A percentile compares a stretch with the other conserved stretches of the same genome.
Conservation (phyloP, 2,888 invertebrate species). For the Oscheius onirici region DNA sequence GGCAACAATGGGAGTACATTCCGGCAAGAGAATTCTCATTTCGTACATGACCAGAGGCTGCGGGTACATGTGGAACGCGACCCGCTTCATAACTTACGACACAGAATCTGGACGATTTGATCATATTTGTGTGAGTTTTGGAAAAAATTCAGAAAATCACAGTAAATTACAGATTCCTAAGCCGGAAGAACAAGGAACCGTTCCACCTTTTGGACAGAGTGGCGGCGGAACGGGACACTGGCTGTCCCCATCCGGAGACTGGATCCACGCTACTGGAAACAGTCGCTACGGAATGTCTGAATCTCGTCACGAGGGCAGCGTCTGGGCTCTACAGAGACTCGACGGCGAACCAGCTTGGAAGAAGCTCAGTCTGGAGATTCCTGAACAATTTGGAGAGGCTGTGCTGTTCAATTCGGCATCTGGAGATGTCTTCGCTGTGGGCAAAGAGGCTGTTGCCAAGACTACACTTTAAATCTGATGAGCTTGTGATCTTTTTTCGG, state of each 20-base stretch:
- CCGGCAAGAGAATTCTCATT: constrained; percentile 14
- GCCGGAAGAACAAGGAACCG: neutral
- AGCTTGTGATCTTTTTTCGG: constrained; percentile 20
- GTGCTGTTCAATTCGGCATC: neutral
- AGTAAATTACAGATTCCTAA: no score
- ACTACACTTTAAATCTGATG: neutral
- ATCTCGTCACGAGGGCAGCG: neutral
- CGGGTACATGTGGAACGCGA: constrained; percentile 11
- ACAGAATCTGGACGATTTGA: constrained; percentile 10
- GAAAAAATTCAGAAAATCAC: neutral
- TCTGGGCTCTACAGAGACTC: constrained; percentile 20
- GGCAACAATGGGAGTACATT: neutral
- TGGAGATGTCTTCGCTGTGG: constrained; percentile 8
- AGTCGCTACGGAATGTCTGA: constrained; percentile 15
- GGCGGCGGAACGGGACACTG: neutral
- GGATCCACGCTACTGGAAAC: constrained; percentile 24
- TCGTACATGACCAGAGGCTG: constrained; percentile 12
- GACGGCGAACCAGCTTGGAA: constrained; percentile 4
- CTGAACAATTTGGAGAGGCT: neutral
- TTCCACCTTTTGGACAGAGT: neutral
- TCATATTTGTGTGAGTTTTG: neutral
- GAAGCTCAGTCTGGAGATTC: neutral
- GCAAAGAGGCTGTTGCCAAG: constrained; percentile 15
- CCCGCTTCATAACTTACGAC: constrained; percentile 11
- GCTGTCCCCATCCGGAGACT: neutral